These are phyloP conservation scores for Micronycteris hirsuta DNA, from an alignment of 2,113 vertebrate species.

Conservation along the genomic window DNA sequence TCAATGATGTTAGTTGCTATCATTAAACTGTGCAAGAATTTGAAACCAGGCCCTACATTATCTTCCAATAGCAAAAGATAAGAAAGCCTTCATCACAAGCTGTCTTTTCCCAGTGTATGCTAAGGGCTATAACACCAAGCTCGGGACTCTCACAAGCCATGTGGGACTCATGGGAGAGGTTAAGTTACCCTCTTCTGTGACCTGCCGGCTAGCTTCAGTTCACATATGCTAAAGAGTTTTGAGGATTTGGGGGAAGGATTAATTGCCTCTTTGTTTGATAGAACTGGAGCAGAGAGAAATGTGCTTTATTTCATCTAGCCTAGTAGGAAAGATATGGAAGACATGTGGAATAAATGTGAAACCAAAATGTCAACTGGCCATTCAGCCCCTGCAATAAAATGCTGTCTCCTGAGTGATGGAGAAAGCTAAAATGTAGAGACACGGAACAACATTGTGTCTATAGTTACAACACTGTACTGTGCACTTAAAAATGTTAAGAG, in stretches of 20 bases:
- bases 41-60: background rate
- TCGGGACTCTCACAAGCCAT: background rate
- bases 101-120: background rate
- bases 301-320: background rate
- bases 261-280: background rate
- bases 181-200: background rate
- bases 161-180: background rate
- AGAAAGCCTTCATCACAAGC: background rate
- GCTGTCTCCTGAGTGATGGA: background rate
- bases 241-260: background rate
- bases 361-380: background rate
- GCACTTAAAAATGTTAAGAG: background rate
- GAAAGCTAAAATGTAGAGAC: background rate
- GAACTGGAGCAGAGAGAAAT: background rate
- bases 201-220: background rate
- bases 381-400: background rate
- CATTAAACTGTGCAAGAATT: background rate
- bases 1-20: background rate
- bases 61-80: background rate
- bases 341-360: background rate
- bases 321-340: background rate
- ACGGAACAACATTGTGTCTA: background rate
- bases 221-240: background rate
- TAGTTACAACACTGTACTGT: background rate
- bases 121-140: background rate